Evolutionary conservation across 2,113 vertebrate species (phyloP).

Genomic region (Vanacampus margaritifer): DNA sequence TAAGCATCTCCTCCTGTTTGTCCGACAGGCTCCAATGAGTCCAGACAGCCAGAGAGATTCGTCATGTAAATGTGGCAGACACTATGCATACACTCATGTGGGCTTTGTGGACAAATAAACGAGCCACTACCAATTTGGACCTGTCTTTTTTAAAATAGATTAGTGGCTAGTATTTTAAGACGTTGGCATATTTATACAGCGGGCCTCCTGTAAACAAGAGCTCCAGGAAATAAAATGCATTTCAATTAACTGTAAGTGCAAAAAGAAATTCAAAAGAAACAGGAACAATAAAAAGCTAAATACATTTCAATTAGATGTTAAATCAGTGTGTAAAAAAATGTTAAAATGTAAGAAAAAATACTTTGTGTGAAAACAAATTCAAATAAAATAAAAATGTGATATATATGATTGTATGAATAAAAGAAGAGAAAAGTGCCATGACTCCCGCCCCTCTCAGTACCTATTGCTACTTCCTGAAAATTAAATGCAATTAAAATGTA

Average conservation of each 20-base stretch:
- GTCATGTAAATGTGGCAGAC: slow-evolving; percentile 48
- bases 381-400: not conserved
- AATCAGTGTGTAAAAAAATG: not conserved
- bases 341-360: no score
- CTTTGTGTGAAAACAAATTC: not conserved
- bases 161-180: not conserved
- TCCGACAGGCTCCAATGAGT: slow-evolving; percentile 24
- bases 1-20: slow-evolving; percentile 41
- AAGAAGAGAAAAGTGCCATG: not conserved
- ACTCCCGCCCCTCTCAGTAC: not conserved
- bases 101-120: slow-evolving; percentile 37
- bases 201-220: not conserved
- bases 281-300: not conserved
- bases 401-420: not conserved
- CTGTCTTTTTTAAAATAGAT: slow-evolving; percentile 8
- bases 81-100: slow-evolving; percentile 41
- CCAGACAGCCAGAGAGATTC: slow-evolving; percentile 54
- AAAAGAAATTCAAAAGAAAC: not conserved
- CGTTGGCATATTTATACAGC: not conserved
- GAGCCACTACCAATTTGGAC: not conserved
- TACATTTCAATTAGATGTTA: no score
- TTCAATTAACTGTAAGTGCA: not conserved
- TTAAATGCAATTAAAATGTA: not conserved
- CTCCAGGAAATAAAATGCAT: not conserved
- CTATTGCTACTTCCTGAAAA: not conserved